These are phyloP conservation scores for Hoplostethus mediterraneus DNA, from an alignment of 2,797 vertebrate species.

Conservation along the genomic window DNA sequence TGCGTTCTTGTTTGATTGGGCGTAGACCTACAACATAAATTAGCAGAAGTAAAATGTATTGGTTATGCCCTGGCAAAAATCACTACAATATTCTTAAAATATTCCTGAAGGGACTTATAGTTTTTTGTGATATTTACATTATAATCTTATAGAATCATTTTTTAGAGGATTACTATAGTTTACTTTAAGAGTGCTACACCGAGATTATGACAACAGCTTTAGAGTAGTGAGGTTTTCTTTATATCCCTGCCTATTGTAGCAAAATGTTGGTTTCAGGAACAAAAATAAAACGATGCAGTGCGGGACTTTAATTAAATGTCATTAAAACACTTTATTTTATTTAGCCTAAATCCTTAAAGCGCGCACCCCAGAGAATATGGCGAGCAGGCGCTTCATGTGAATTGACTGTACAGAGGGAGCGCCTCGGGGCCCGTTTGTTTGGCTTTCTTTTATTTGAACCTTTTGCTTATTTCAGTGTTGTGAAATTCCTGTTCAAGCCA, in stretches of 20 bases:
- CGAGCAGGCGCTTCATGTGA: constrained; percentile 66
- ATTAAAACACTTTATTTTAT: constrained; percentile 79
- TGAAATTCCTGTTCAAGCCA: constrained; percentile 85
- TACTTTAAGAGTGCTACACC: too few relatives aligned
- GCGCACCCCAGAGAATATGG: constrained; percentile 75
- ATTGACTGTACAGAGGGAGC: constrained; percentile 58
- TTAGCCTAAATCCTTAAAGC: constrained; percentile 54
- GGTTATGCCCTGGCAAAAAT: too few relatives aligned
- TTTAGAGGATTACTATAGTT: too few relatives aligned
- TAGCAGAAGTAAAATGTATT: too few relatives aligned
- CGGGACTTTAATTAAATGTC: constrained; percentile 68
- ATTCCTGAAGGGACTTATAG: background rate
- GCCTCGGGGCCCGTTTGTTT: constrained; percentile 87
- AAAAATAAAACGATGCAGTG: constrained; percentile 40
- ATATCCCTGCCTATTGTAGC: background rate
- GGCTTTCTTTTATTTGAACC: constrained; percentile 84
- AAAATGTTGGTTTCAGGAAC: constrained; percentile 7
- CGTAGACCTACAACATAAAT: too few relatives aligned
- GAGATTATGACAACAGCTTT: too few relatives aligned
- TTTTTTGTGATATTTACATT: background rate
- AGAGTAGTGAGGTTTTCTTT: background rate
- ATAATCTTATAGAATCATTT: background rate
- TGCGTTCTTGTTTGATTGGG: too few relatives aligned
- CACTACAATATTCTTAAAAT: too few relatives aligned
- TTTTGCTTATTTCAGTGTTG: constrained; percentile 78